These are phyloP conservation scores for Panurus biarmicus DNA, from an alignment of 2,113 vertebrate species.

Conservation along the genomic window DNA sequence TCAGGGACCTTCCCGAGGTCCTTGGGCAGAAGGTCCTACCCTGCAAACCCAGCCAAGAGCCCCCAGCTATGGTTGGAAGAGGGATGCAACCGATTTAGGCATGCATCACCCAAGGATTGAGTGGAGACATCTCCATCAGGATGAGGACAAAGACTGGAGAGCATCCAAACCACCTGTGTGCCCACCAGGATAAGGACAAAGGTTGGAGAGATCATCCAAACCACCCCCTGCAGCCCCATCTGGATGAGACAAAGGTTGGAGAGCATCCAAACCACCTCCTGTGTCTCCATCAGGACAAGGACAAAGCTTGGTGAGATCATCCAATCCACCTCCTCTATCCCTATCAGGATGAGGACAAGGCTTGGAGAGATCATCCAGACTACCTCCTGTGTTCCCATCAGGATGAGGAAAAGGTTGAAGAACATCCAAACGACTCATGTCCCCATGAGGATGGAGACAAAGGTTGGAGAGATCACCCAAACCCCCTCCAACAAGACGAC, in stretches of 20 bases:
- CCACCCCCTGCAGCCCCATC: fast-evolving
- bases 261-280: neutral
- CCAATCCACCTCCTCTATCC: neutral
- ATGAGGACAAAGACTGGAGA: neutral
- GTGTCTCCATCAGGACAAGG: fast-evolving
- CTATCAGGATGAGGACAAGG: neutral
- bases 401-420: neutral
- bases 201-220: neutral
- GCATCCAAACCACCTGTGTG: neutral
- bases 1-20: fast-evolving
- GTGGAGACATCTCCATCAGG: neutral
- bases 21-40: neutral
- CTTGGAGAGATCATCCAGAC: neutral
- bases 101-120: neutral
- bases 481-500: neutral
- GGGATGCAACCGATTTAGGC: neutral
- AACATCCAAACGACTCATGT: neutral
- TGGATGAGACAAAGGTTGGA: neutral
- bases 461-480: neutral
- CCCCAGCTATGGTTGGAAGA: neutral
- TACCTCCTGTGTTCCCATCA: neutral
- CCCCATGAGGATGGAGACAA: neutral
- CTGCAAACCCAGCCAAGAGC: neutral
- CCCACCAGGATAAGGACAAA: neutral
- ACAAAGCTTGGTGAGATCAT: neutral